phyloP scores from a whole-genome alignment of 2,888 invertebrate genomes.

The Amphipyra berbera region DNA sequence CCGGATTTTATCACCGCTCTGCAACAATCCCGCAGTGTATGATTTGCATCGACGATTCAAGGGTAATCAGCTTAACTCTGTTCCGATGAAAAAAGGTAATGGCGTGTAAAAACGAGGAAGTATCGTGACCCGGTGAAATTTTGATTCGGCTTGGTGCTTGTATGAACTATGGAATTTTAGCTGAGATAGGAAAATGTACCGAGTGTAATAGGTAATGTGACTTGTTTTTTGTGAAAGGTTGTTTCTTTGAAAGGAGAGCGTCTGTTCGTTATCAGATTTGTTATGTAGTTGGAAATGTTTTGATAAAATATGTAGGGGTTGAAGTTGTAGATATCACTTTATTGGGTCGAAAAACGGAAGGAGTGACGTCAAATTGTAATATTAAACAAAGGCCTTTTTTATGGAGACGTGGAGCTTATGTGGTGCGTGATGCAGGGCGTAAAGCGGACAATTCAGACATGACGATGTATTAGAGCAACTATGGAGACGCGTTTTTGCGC shows the following conservation, averaged over 20 bases:
- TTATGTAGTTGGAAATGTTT: conserved; percentile 25
- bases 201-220: background rate
- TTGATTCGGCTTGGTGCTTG: conserved; percentile 42
- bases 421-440: no score
- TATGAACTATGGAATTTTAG: conserved; percentile 39
- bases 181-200: conserved; percentile 21
- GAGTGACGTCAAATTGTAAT: no score
- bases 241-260: conserved; percentile 19
- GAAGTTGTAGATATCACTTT: no score
- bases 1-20: conserved; percentile 48
- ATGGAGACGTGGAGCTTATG: no score
- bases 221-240: conserved; percentile 20
- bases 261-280: conserved; percentile 17
- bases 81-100: conserved; percentile 80
- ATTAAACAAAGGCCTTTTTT: no score
- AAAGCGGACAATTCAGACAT: no score
- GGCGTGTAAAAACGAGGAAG: conserved; percentile 74
- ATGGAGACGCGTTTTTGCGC: no score
- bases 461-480: no score
- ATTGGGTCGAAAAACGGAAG: no score
- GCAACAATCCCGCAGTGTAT: conserved; percentile 60
- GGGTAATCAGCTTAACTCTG: conserved; percentile 81
- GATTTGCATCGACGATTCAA: conserved; percentile 73
- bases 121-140: conserved; percentile 53
- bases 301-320: background rate